Conservation (phyloP, 1,140 invertebrate genomes). For the Danaus melanippus region DNA sequence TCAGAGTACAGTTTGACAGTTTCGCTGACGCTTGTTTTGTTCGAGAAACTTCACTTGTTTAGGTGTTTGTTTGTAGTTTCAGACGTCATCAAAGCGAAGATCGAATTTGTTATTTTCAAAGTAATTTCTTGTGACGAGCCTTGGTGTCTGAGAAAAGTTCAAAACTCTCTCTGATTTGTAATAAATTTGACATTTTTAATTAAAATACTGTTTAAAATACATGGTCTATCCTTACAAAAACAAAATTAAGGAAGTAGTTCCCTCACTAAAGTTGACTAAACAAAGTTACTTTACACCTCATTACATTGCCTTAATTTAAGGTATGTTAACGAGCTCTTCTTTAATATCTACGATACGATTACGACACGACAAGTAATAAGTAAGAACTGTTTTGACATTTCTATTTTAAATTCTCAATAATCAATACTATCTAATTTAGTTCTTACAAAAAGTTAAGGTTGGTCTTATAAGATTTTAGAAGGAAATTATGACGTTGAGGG, state of each 20-base stretch:
- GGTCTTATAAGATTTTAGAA: no score
- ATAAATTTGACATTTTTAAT: no score
- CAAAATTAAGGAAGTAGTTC: neutral
- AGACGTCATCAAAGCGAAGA: constrained; percentile 26
- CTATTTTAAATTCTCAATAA: no score
- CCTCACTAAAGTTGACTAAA: constrained; percentile 27
- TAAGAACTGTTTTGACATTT: no score
- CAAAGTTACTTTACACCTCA: constrained; percentile 43
- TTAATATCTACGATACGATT: constrained; percentile 19
- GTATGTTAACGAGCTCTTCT: constrained; percentile 11
- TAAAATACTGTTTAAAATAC: no score
- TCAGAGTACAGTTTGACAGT: constrained; percentile 22
- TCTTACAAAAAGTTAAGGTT: no score
- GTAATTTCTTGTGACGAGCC: constrained; percentile 10
- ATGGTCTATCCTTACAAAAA: no score
- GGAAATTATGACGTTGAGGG: no score
- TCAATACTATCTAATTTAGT: no score
- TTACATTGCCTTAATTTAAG: constrained; percentile 33
- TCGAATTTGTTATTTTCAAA: constrained; percentile 17
- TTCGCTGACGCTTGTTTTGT: constrained; percentile 34
- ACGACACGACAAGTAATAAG: neutral
- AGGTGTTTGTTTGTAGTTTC: constrained; percentile 39
- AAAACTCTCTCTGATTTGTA: no score
- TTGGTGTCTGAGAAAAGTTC: neutral
- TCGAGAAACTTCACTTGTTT: constrained; percentile 31